A percentile compares a stretch with the other conserved stretches of the same genome.
Evolutionary conservation across 2,888 invertebrate genomes (phyloP).

Genomic region (Ophion obscuratus): DNA sequence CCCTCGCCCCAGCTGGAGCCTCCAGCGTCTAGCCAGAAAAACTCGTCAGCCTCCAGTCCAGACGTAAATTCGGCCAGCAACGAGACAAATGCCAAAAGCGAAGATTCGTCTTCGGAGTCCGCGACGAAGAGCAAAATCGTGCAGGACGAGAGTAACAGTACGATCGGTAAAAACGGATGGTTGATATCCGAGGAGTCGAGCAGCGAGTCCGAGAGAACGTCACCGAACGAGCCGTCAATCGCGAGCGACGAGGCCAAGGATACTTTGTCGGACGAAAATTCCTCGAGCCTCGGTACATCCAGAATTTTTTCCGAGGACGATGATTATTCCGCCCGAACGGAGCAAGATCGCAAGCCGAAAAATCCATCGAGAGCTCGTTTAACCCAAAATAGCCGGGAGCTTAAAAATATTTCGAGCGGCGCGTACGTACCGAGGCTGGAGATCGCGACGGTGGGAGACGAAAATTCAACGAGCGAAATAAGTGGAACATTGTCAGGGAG

Average conservation of each 20-base stretch:
- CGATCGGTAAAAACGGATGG: slow-evolving; percentile 77
- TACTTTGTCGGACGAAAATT: slow-evolving; percentile 44
- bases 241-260: neutral
- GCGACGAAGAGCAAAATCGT: neutral
- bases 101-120: slow-evolving; percentile 8
- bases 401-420: slow-evolving; percentile 17
- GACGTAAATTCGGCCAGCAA: slow-evolving; percentile 22
- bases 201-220: slow-evolving; percentile 72
- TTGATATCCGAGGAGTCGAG: slow-evolving; percentile 76
- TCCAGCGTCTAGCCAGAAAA: no score
- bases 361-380: slow-evolving; percentile 23
- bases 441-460: slow-evolving; percentile 1
- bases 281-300: slow-evolving; percentile 42
- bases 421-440: neutral
- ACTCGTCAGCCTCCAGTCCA: slow-evolving; percentile 26
- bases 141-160: slow-evolving; percentile 46
- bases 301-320: slow-evolving; percentile 39
- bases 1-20: neutral
- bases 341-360: neutral
- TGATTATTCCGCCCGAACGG: slow-evolving; percentile 45
- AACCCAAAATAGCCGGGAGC: slow-evolving; percentile 20
- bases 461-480: slow-evolving; percentile 44
- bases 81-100: slow-evolving; percentile 1
- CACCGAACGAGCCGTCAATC: slow-evolving; percentile 27
- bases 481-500: slow-evolving; percentile 41